These are phyloP conservation scores for Glomeris maerens DNA, from an alignment of 1,140 invertebrate species.

Conservation along the genomic window DNA sequence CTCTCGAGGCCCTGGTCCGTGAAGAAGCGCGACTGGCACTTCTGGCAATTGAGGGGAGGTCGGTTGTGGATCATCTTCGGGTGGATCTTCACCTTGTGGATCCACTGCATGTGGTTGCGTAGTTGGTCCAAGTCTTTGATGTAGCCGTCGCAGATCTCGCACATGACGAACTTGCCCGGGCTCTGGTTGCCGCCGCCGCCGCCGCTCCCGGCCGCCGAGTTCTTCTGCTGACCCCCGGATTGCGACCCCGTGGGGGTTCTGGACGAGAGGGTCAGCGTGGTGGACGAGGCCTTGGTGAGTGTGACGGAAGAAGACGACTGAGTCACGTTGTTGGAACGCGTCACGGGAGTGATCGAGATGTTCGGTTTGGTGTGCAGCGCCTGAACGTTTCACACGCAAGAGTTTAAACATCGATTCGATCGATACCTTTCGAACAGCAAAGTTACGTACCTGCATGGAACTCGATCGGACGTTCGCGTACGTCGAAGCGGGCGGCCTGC, in stretches of 20 bases:
- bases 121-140: constrained; percentile 87
- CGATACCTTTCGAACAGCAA: no score
- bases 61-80: constrained; percentile 90
- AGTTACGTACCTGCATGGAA: no score
- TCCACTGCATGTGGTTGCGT: constrained; percentile 89
- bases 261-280: constrained; percentile 22
- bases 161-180: constrained; percentile 78
- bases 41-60: constrained; percentile 86
- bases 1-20: constrained; percentile 77
- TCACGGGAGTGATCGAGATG: constrained; percentile 79
- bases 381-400: no score
- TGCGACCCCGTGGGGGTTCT: constrained; percentile 18
- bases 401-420: no score
- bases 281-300: constrained; percentile 5
- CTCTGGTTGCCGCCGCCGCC: constrained; percentile 32
- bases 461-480: no score
- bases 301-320: constrained; percentile 4
- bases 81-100: constrained; percentile 90
- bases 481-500: no score
- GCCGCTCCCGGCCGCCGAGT: constrained; percentile 9
- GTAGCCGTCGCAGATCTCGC: constrained; percentile 88
- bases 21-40: constrained; percentile 79
- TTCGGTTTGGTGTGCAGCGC: constrained; percentile 52
- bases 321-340: constrained; percentile 34
- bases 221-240: constrained; percentile 27